Conservation (phyloP, 1,140 invertebrate genomes). For the Leptopilina clavipes region DNA sequence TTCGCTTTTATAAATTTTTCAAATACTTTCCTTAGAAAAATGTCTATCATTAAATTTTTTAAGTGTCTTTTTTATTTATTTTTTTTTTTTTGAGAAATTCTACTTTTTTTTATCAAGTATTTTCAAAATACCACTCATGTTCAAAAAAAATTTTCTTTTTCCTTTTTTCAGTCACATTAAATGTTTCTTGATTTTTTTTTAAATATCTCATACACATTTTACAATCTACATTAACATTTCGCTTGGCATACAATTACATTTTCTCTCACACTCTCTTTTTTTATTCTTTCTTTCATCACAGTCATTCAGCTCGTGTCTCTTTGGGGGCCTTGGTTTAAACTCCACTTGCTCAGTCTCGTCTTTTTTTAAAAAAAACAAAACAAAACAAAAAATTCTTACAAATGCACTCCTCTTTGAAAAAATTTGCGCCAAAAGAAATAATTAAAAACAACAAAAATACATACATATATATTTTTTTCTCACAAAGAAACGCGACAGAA, state of each 20-base stretch:
- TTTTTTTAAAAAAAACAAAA: conserved; percentile 24
- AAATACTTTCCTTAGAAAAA: conserved; percentile 16
- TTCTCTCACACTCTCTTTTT: neutral
- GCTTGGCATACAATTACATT: neutral
- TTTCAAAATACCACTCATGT: no score
- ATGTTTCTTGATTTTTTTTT: neutral
- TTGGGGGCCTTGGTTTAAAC: conserved; percentile 55
- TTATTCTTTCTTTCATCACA: conserved; percentile 62
- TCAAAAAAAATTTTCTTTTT: no score
- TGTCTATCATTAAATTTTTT: neutral
- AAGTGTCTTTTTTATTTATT: no score
- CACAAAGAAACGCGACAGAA: neutral
- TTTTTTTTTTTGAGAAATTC: neutral
- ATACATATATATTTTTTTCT: neutral
- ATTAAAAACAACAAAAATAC: conserved; percentile 36
- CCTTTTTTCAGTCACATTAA: no score
- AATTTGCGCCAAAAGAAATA: conserved; percentile 33
- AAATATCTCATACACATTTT: neutral
- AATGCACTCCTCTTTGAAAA: conserved; percentile 1
- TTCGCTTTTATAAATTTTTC: conserved; percentile 16
- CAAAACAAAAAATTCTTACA: conserved; percentile 9
- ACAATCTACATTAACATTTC: conserved; percentile 25
- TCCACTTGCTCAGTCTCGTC: conserved; percentile 51
- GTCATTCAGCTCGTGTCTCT: conserved; percentile 57
- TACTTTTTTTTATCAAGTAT: no score